These are phyloP conservation scores for Amphimallon solstitiale DNA, from an alignment of 2,888 invertebrate species.

Conservation along the genomic window DNA sequence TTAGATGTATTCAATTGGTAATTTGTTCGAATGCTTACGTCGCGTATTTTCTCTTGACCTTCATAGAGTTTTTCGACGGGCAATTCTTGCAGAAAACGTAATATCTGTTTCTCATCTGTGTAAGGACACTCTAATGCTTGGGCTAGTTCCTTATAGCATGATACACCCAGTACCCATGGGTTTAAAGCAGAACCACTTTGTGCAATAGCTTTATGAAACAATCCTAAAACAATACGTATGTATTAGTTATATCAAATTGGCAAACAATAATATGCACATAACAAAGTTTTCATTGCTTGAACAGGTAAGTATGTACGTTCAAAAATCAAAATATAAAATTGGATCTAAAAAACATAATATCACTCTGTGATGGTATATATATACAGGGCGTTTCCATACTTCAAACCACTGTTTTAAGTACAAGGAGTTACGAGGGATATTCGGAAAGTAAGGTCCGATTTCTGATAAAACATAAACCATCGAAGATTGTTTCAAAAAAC, in stretches of 20 bases:
- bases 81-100: constrained; percentile 22
- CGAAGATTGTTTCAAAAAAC: too few relatives aligned
- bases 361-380: too few relatives aligned
- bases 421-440: too few relatives aligned
- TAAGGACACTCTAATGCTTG: constrained; percentile 4
- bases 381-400: too few relatives aligned
- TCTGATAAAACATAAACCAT: too few relatives aligned
- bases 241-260: not conserved
- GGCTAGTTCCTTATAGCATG: not conserved
- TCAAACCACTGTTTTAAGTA: too few relatives aligned
- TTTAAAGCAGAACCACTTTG: constrained; percentile 38
- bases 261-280: not conserved
- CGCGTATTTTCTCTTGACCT: constrained; percentile 18
- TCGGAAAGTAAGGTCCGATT: too few relatives aligned
- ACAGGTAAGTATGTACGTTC: too few relatives aligned
- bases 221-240: constrained; percentile 3
- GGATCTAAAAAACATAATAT: too few relatives aligned
- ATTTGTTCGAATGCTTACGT: constrained; percentile 8
- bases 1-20: too few relatives aligned
- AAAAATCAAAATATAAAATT: too few relatives aligned
- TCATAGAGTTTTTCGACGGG: constrained; percentile 30
- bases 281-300: too few relatives aligned
- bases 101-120: constrained; percentile 18
- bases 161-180: constrained; percentile 17
- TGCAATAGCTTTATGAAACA: constrained; percentile 45